Conservation (phyloP, 2,888 invertebrate species). For the Zele albiditarsus region DNA sequence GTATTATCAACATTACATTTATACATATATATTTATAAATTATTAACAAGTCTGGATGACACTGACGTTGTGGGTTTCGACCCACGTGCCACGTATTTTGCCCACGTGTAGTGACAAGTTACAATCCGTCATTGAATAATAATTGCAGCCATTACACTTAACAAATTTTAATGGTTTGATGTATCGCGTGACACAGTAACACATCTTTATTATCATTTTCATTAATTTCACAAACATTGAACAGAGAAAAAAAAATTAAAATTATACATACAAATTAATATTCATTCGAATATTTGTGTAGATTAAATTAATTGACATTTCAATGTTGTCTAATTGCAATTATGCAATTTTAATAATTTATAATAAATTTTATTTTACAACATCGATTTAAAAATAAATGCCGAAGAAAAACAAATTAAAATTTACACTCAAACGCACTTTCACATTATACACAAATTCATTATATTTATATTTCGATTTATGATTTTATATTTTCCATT, state of each 20-base stretch:
- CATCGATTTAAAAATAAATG: neutral
- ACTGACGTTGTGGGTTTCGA: constrained; percentile 53
- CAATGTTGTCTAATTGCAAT: neutral
- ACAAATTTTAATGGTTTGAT: constrained; percentile 31
- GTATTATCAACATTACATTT: constrained; percentile 3
- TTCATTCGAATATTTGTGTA: neutral
- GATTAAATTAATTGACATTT: neutral
- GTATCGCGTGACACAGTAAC: constrained; percentile 1
- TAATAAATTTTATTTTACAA: neutral
- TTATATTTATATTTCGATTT: neutral
- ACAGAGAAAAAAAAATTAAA: neutral
- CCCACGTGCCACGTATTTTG: constrained; percentile 55
- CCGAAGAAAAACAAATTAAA: neutral
- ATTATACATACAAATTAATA: neutral
- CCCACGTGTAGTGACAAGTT: constrained; percentile 55
- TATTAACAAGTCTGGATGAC: constrained; percentile 47
- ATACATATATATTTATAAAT: neutral
- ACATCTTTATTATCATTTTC: neutral
- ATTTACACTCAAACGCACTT: neutral
- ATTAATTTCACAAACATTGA: neutral
- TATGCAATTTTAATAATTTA: neutral
- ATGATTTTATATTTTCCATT: constrained; percentile 3
- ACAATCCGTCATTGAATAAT: constrained; percentile 52
- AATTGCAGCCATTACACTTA: constrained; percentile 46
- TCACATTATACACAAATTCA: neutral